A percentile compares a stretch with the other conserved stretches of the same genome.
Evolutionary conservation across 1,140 invertebrate species (phyloP).

Genomic region (Hyposmocoma kahamanoa): DNA sequence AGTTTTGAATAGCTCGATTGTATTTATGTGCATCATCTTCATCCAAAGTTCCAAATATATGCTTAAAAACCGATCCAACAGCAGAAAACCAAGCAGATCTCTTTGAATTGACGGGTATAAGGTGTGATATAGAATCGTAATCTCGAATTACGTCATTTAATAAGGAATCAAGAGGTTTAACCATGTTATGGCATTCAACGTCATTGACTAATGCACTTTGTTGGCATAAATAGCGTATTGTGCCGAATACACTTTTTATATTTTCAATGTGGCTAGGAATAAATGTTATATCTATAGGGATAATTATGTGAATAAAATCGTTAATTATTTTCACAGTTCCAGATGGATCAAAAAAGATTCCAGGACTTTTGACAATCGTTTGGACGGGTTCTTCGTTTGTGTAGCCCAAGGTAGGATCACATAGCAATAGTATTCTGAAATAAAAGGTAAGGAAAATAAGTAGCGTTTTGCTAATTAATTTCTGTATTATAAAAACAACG

Average conservation of each 20-base stretch:
- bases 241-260: conserved; percentile 8
- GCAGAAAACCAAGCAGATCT: no score
- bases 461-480: background rate
- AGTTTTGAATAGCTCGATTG: no score
- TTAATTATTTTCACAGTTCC: background rate
- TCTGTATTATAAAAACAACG: background rate
- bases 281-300: conserved; percentile 25
- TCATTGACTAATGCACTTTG: no score
- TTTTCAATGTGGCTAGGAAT: conserved; percentile 24
- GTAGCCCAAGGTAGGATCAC: background rate
- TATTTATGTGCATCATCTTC: no score
- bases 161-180: no score
- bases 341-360: background rate
- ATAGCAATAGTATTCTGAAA: background rate
- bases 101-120: no score
- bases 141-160: no score
- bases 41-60: no score
- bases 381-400: background rate
- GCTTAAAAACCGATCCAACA: no score
- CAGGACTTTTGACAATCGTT: background rate
- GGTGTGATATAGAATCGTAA: no score
- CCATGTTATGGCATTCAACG: no score
- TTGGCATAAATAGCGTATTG: no score
- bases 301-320: conserved; percentile 17
- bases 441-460: background rate